Base-by-base conservation (phyloP, 2,113 vertebrate species). In the Nibea albiflora region DNA sequence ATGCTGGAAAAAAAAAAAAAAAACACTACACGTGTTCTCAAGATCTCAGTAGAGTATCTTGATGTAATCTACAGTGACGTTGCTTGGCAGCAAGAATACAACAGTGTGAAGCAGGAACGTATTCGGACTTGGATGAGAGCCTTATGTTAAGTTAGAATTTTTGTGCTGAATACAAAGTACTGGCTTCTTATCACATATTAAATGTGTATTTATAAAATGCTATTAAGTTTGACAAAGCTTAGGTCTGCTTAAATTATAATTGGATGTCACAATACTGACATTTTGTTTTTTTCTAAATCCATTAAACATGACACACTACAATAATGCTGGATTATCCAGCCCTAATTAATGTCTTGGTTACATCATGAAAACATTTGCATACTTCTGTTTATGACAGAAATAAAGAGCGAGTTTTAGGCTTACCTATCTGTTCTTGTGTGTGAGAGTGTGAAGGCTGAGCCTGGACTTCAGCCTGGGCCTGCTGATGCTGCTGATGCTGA, bases 401-500 rank as follows among this genome's bases (percentile, higher is more conserved):
- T 16, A 31, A 17, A n/a, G 2, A 26, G 24, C 26, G 15, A 31
- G 11, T 87, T n/a, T 14, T 0, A 5, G 17, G 10, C 87, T 85
- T 79, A 94, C 95, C 94, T 72, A 95, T 96, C 61, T 95, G 94
- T 26, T 88, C 95, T 85, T 96, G 95, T 46, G 89, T 83, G 54
- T 95, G 94, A 17, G 96, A 94, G 47, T 92, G 95, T 54, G 94
- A 93, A 0, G 95, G 94, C 70, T 84, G 89, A 50, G 84, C 71
- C 85, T 94, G 93, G 65, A 93, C 88, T 35, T 96, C 94, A 57
- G 97, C 96, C 88, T 94, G 93, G 11, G 73, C 92, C 76, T 96
- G 95, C 64, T 92, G 92, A 90, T 97, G 92, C 90, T 97, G 96
- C 2, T 97, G 96, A 85, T 98, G 97, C 2, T 97, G 97, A 50